phyloP scores from a whole-genome alignment of 2,797 vertebrate species.

The Limnodromus scolopaceus region DNA sequence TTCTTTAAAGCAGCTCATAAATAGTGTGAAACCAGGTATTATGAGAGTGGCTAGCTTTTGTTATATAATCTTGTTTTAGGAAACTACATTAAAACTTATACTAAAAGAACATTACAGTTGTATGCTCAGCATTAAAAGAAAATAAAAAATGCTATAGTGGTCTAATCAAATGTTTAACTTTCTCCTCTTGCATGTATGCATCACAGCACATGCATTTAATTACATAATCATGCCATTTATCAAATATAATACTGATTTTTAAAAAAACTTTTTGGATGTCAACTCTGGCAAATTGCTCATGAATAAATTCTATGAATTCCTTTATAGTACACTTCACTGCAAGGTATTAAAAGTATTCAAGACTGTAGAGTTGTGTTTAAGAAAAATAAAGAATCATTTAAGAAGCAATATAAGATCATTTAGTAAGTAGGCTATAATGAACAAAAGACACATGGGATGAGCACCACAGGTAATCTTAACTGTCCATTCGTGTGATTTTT shows the following conservation, averaged over 20 bases:
- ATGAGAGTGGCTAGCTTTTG: background rate
- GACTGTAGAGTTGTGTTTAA: background rate
- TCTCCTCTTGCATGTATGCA: background rate
- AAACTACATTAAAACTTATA: slow-evolving; percentile 2
- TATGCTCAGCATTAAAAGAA: background rate
- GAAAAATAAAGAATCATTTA: background rate
- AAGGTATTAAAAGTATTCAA: background rate
- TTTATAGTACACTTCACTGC: background rate
- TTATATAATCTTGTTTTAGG: background rate
- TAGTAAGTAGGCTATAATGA: background rate
- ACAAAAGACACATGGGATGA: background rate
- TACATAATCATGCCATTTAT: background rate
- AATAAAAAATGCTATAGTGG: background rate
- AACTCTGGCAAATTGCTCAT: background rate
- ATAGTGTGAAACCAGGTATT: background rate
- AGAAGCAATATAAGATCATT: background rate
- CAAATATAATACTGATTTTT: background rate
- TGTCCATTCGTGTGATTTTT: background rate
- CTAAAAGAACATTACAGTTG: background rate
- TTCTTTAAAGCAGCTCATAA: background rate
- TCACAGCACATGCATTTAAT: background rate
- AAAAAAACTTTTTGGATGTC: background rate
- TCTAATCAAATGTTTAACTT: slow-evolving; percentile 16
- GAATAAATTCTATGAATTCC: background rate
- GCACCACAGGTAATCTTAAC: background rate